Base-by-base conservation (phyloP, 2,113 vertebrate species). In the Cheirogaleus medius region DNA sequence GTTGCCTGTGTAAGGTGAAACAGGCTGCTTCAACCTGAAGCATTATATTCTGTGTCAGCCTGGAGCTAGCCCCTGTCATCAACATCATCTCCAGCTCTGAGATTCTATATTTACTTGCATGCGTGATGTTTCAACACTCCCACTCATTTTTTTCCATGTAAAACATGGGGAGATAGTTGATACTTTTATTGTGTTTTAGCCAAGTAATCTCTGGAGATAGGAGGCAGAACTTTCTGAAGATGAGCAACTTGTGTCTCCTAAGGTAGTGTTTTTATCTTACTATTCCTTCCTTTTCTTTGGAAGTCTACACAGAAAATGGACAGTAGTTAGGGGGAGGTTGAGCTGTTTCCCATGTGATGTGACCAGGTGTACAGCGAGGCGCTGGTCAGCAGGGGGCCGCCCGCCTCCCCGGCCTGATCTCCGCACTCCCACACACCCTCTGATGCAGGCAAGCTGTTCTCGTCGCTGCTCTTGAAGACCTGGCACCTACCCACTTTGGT, bases 21-120 rank as follows among this genome's bases (percentile, higher is more conserved):
- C 18, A 49, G 27, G 11, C 42, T 77, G 25, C 13, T 73, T n/a
- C 47, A 1, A 0, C 10, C 3, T 0, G 20, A 2, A 37, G 4
- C 3, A 0, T 54, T 60, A 0, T 54, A 54, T 54, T 78, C 81
- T 47, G 0, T 18, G 32, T 47, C 17, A n/a, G 69, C 54, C 44
- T 42, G 66, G n/a, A 69, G 32, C 32, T 47, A 34, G 34, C 44
- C 42, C 37, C 1, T 44, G 5, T 47, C 76, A 37, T 7, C 73
- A 32, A 13, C 37, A 8, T 5, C n/a, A 10, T 52, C 77, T 89
- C 80, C 54, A 27, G 63, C 11, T 17, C 74, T 34, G 14, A 42
- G n/a, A 21, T 76, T 17, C 14, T 87, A 0, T 29, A 23, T 73
- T 11, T 71, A 20, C 3, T 3, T 27, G 23, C 17, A 17, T 20